These are phyloP conservation scores for Hyppa rectilinea DNA, from an alignment of 2,888 invertebrate genomes.

Conservation along the genomic window DNA sequence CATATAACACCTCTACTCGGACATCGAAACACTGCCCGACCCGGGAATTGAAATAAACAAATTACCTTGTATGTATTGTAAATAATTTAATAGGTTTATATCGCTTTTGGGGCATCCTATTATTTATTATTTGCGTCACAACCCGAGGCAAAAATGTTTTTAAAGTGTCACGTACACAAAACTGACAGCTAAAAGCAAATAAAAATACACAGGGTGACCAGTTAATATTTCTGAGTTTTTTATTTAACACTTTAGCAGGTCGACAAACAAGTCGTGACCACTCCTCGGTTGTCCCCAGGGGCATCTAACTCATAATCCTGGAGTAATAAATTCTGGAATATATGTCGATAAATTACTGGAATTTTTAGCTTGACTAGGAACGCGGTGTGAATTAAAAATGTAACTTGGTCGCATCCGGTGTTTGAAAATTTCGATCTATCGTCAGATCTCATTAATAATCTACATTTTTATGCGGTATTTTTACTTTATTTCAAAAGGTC, in stretches of 20 bases:
- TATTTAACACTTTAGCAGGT: constrained; percentile 27
- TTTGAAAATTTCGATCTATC: background rate
- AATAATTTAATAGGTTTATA: background rate
- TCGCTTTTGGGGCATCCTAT: background rate
- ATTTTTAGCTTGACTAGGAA: constrained; percentile 24
- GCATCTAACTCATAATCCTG: constrained; percentile 52
- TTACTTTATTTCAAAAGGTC: background rate
- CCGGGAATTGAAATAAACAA: too few relatives aligned
- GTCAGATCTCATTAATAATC: background rate
- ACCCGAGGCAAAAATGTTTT: background rate
- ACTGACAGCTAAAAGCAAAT: background rate
- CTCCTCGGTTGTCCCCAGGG: constrained; percentile 40
- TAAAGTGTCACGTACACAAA: background rate
- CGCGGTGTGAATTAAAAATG: constrained; percentile 39
- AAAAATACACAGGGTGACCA: constrained; percentile 6
- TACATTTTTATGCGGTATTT: constrained; percentile 2
- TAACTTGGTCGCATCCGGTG: constrained; percentile 2
- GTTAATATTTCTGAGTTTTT: constrained; percentile 35
- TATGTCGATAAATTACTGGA: constrained; percentile 51
- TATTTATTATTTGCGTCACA: background rate
- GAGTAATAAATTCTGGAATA: constrained; percentile 51
- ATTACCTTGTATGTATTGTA: background rate
- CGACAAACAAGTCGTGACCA: constrained; percentile 32
- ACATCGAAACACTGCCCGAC: too few relatives aligned
- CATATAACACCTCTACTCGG: too few relatives aligned